These are phyloP conservation scores for Anguilla obscura DNA, from an alignment of 2,797 vertebrate species.

Conservation along the genomic window DNA sequence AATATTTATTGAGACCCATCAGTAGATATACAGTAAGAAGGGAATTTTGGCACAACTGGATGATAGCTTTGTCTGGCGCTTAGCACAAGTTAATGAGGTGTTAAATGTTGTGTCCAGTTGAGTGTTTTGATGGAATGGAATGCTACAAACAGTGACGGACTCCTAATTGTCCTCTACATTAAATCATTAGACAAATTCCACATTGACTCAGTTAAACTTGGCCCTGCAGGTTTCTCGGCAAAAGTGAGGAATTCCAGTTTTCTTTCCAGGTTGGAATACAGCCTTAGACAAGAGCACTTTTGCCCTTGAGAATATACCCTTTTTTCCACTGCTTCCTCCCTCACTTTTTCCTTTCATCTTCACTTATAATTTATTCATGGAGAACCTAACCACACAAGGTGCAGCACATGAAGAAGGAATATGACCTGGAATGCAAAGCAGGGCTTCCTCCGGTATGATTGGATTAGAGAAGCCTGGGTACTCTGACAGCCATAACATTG, in stretches of 20 bases:
- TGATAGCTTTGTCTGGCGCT: conserved; percentile 22
- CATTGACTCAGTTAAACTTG: conserved; percentile 8
- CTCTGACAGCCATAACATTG: background rate
- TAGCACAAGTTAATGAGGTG: conserved; percentile 30
- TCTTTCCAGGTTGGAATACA: background rate
- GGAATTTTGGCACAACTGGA: conserved; percentile 4
- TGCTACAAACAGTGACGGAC: conserved; percentile 14
- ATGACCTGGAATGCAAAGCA: conserved; percentile 15
- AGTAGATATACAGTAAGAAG: background rate
- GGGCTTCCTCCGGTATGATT: background rate
- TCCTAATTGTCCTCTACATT: conserved; percentile 4
- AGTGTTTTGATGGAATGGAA: conserved; percentile 30
- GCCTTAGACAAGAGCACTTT: background rate
- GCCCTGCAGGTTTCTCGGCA: background rate
- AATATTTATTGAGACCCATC: background rate
- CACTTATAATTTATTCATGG: conserved; percentile 9
- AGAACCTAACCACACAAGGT: conserved; percentile 18
- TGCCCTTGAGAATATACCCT: conserved; percentile 16
- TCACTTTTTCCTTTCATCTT: conserved; percentile 11
- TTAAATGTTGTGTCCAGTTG: conserved; percentile 35
- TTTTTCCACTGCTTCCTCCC: background rate
- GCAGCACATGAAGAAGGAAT: background rate
- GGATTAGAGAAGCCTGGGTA: background rate
- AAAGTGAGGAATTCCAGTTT: background rate
- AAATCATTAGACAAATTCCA: conserved; percentile 19